Evolutionary conservation across 2,797 vertebrate species (phyloP).

Genomic region (Cyclopterus lumpus): DNA sequence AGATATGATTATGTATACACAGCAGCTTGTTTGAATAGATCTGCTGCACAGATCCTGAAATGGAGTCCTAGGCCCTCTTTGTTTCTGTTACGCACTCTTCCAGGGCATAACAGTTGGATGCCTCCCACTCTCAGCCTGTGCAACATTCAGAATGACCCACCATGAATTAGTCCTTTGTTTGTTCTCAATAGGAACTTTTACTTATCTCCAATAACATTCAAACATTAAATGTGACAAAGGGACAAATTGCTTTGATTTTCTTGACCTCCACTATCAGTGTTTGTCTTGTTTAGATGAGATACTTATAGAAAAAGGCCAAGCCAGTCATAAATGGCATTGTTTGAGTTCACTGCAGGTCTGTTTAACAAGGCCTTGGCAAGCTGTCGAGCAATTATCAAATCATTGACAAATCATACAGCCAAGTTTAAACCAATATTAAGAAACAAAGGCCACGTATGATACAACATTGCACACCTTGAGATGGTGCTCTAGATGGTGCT

Average conservation of each 20-base stretch:
- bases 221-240: conserved; percentile 46
- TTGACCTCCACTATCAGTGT: conserved; percentile 75
- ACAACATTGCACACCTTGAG: conserved; percentile 19
- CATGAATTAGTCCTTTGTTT: conserved; percentile 78
- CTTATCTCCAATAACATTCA: conserved; percentile 70
- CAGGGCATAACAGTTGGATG: conserved; percentile 72
- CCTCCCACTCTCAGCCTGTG: conserved; percentile 74
- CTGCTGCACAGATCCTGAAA: conserved; percentile 24
- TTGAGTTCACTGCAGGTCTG: conserved; percentile 3
- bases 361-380: conserved; percentile 8
- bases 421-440: background rate
- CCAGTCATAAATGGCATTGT: conserved; percentile 13
- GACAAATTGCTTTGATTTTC: conserved; percentile 62
- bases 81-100: conserved; percentile 65
- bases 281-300: conserved; percentile 69
- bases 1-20: background rate
- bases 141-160: conserved; percentile 59
- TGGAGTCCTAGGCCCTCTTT: conserved; percentile 53
- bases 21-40: conserved; percentile 11
- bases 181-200: conserved; percentile 60
- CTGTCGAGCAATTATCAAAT: background rate
- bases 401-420: background rate
- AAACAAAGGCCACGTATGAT: conserved; percentile 3
- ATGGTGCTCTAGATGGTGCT: conserved; percentile 46
- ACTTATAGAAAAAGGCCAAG: conserved; percentile 2